Evolutionary conservation across 2,113 vertebrate species (phyloP).

Genomic region (Fulmarus glacialis): DNA sequence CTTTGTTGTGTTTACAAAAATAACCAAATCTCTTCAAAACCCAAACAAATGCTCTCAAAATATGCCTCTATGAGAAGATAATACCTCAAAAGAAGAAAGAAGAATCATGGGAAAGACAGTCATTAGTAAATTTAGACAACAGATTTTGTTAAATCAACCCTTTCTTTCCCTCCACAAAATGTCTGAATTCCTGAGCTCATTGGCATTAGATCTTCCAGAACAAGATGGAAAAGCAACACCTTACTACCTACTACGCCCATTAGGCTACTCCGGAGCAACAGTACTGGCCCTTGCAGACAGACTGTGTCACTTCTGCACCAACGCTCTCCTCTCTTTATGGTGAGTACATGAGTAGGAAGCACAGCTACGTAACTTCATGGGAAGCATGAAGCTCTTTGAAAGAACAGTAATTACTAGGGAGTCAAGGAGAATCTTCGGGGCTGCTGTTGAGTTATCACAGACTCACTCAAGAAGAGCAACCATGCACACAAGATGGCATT

Average conservation of each 20-base stretch:
- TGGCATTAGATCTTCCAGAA: neutral
- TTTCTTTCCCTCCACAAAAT: neutral
- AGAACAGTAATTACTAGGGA: neutral
- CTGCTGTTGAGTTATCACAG: neutral
- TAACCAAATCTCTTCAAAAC: neutral
- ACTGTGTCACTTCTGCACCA: neutral
- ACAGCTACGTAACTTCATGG: neutral
- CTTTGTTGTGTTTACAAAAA: neutral
- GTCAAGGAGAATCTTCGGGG: neutral
- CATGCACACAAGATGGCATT: neutral
- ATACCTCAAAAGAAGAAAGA: neutral
- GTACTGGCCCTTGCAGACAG: neutral
- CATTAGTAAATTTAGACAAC: neutral
- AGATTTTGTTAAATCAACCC: neutral
- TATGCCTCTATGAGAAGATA: neutral
- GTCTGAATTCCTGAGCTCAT: neutral
- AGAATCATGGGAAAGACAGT: neutral
- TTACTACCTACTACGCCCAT: neutral
- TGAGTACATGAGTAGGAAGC: neutral
- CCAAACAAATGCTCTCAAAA: neutral
- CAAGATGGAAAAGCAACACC: neutral
- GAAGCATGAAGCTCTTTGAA: neutral
- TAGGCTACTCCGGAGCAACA: neutral
- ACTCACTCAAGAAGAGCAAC: neutral
- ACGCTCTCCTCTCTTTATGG: accelerated